phyloP scores from a whole-genome alignment of 2,888 invertebrate genomes.

The Mellilla xanthometata region DNA sequence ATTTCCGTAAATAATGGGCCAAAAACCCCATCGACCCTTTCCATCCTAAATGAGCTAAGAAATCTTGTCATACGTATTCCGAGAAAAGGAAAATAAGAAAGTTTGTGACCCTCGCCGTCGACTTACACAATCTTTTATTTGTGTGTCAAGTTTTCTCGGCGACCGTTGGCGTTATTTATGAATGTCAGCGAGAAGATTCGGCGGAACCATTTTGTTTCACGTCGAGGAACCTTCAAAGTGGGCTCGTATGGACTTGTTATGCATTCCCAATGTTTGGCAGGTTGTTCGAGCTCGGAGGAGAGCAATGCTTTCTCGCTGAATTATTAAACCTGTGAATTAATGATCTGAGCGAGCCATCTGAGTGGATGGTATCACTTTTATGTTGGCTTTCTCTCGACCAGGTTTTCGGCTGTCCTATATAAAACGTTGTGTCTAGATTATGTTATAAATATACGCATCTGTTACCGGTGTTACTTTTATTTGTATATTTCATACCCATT shows the following conservation, averaged over 20 bases:
- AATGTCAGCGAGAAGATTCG: conserved; percentile 10
- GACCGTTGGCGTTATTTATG: conserved; percentile 25
- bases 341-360: background rate
- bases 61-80: conserved; percentile 15
- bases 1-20: conserved; percentile 7
- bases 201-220: conserved; percentile 14
- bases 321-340: conserved; percentile 14
- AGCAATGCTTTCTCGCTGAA: conserved; percentile 9
- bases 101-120: conserved; percentile 15
- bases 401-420: too few relatives aligned
- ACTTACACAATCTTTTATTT: conserved; percentile 25
- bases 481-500: too few relatives aligned
- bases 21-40: conserved; percentile 7
- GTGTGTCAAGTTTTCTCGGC: conserved; percentile 18
- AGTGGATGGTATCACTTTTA: background rate
- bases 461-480: too few relatives aligned
- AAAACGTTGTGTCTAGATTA: too few relatives aligned
- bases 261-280: conserved; percentile 30
- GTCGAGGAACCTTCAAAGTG: conserved; percentile 29
- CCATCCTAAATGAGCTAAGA: conserved; percentile 4
- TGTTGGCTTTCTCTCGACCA: too few relatives aligned
- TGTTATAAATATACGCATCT: too few relatives aligned
- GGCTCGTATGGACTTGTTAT: conserved; percentile 17
- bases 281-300: conserved; percentile 11
- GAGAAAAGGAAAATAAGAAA: conserved; percentile 20